phyloP scores from a whole-genome alignment of 2,113 vertebrate species.

The Garra rufa region DNA sequence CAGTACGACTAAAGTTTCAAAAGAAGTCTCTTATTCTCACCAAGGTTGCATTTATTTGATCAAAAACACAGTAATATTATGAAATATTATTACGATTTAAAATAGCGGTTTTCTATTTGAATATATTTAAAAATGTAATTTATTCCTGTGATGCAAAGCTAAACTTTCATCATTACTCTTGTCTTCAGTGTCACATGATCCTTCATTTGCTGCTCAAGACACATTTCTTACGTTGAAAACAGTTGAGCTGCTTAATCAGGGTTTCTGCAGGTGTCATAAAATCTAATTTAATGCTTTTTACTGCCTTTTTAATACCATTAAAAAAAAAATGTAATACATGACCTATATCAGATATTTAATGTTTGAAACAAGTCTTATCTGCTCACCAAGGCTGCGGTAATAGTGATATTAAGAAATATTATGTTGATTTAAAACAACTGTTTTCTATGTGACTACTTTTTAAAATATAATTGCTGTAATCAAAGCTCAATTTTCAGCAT shows the following conservation, averaged over 20 bases:
- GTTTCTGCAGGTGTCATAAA: too few species aligned
- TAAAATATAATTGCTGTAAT: too few species aligned
- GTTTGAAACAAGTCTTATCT: too few species aligned
- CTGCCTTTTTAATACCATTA: too few species aligned
- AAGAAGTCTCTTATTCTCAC: not conserved
- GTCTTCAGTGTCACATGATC: not conserved
- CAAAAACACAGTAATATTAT: not conserved
- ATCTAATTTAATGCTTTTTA: too few species aligned
- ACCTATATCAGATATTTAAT: too few species aligned
- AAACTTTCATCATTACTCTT: not conserved
- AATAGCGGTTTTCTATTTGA: not conserved
- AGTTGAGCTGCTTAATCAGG: not conserved
- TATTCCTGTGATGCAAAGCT: not conserved
- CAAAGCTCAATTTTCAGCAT: too few species aligned
- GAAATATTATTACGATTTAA: not conserved
- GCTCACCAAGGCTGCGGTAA: too few species aligned
- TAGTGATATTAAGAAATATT: too few species aligned
- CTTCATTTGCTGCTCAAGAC: not conserved
- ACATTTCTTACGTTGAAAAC: not conserved
- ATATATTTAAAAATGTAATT: not conserved
- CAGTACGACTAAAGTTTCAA: not conserved
- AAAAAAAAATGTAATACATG: too few species aligned
- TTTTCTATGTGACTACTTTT: too few species aligned
- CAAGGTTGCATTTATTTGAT: not conserved
- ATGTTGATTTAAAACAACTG: too few species aligned